A percentile compares a stretch with the other conserved stretches of the same genome.
Evolutionary conservation across 2,888 invertebrate species (phyloP).

Genomic region (Allygus modestus): DNA sequence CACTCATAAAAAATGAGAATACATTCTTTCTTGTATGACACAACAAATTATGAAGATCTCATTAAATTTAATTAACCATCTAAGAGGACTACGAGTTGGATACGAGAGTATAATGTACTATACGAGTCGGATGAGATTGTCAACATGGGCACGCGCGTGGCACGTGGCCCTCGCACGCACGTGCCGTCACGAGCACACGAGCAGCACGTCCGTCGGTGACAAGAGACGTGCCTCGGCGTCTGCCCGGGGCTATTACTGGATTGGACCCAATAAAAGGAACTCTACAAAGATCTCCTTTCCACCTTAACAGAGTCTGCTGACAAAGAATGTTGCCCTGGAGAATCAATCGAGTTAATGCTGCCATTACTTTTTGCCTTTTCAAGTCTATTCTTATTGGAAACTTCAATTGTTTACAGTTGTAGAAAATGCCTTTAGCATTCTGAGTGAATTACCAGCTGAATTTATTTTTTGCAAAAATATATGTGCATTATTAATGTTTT

Average conservation of each 20-base stretch:
- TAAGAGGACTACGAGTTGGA: too few relatives aligned
- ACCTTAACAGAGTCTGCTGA: conserved; percentile 9
- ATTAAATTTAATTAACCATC: too few relatives aligned
- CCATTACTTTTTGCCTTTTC: conserved; percentile 27
- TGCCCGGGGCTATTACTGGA: not conserved
- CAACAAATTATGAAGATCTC: too few relatives aligned
- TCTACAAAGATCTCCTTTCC: conserved; percentile 15
- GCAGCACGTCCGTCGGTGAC: not conserved
- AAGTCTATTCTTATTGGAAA: conserved; percentile 18
- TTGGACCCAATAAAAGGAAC: conserved; percentile 27
- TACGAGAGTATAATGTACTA: too few relatives aligned
- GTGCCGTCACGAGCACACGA: not conserved
- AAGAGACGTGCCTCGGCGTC: not conserved
- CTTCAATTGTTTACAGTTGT: not conserved
- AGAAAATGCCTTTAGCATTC: too few relatives aligned
- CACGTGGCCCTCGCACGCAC: conserved; percentile 9
- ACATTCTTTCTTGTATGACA: too few relatives aligned
- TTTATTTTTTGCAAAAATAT: too few relatives aligned
- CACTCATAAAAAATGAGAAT: too few relatives aligned
- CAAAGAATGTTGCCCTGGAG: conserved; percentile 31
- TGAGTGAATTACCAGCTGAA: too few relatives aligned
- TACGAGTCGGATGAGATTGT: too few relatives aligned
- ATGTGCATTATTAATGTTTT: too few relatives aligned
- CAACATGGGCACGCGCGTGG: too few relatives aligned
- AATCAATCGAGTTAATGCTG: conserved; percentile 21